Evolutionary conservation across 1,140 invertebrate species (phyloP).

Genomic region (Cataglyphis hispanica): DNA sequence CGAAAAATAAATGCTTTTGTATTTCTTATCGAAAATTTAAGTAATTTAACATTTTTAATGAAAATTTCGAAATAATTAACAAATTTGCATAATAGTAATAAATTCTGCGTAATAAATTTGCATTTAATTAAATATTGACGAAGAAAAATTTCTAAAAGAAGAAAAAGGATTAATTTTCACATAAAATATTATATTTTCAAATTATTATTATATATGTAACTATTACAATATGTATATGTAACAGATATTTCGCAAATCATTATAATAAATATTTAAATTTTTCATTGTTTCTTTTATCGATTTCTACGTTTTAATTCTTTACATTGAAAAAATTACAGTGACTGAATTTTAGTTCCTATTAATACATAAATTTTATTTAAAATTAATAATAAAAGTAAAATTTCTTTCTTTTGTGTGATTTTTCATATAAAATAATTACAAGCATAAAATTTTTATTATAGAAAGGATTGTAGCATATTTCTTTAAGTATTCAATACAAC

Average conservation of each 20-base stretch:
- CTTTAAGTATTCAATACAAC: neutral
- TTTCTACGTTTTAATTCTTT: neutral
- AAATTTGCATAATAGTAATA: neutral
- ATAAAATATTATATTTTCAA: neutral
- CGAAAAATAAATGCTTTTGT: neutral
- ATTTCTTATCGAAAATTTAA: slow-evolving; percentile 15
- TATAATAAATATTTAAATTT: slow-evolving; percentile 1
- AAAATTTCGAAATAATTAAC: neutral
- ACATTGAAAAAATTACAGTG: neutral
- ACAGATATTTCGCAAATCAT: neutral
- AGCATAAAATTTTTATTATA: no score
- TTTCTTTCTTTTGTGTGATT: neutral
- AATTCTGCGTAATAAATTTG: no score
- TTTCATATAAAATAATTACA: no score
- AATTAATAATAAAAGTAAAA: neutral
- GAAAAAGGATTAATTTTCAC: neutral
- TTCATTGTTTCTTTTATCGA: slow-evolving; percentile 22
- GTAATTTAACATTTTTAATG: neutral
- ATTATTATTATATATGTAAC: no score
- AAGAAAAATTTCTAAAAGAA: no score
- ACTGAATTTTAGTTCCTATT: neutral
- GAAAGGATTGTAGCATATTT: no score
- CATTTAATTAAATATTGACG: neutral
- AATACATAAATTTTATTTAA: neutral
- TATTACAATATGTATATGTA: no score